Evolutionary conservation across 1,140 invertebrate species (phyloP).

Genomic region (Pristionchus pacificus): DNA sequence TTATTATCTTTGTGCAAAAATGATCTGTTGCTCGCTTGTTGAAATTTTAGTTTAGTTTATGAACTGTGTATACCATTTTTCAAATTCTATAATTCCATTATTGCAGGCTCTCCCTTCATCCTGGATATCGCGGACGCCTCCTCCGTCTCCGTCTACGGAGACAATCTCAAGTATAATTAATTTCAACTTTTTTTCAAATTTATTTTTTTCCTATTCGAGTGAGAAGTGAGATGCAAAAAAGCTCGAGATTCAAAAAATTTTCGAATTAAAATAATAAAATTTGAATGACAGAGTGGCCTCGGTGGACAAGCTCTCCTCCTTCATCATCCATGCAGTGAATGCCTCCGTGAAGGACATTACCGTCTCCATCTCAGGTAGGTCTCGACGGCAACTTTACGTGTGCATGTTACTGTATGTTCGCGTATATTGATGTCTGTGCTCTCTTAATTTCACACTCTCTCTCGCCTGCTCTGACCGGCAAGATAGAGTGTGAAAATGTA

Average conservation of each 20-base stretch:
- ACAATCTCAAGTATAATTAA: constrained; percentile 42
- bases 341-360: constrained; percentile 59
- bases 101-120: constrained; percentile 65
- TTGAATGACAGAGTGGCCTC: constrained; percentile 66
- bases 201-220: not conserved
- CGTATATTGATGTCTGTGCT: constrained; percentile 8
- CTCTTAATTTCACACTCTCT: too few species aligned
- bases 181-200: not conserved
- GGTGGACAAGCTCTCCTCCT: constrained; percentile 65
- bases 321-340: constrained; percentile 64
- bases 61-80: not conserved
- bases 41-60: too few species aligned
- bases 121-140: constrained; percentile 62
- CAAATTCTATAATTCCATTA: too few species aligned
- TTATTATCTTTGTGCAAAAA: too few species aligned
- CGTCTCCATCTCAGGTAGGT: constrained; percentile 60
- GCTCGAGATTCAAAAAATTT: too few species aligned
- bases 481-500: too few species aligned
- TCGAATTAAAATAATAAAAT: too few species aligned
- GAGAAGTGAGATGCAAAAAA: too few species aligned
- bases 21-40: too few species aligned
- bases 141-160: constrained; percentile 65
- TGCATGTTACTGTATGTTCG: constrained; percentile 4
- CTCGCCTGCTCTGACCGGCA: too few species aligned
- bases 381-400: too few species aligned